Percentiles rank a stretch among this genome's conserved stretches.
These are phyloP conservation scores for Andrena marginata DNA, from an alignment of 2,888 invertebrate species.

Conservation along the genomic window DNA sequence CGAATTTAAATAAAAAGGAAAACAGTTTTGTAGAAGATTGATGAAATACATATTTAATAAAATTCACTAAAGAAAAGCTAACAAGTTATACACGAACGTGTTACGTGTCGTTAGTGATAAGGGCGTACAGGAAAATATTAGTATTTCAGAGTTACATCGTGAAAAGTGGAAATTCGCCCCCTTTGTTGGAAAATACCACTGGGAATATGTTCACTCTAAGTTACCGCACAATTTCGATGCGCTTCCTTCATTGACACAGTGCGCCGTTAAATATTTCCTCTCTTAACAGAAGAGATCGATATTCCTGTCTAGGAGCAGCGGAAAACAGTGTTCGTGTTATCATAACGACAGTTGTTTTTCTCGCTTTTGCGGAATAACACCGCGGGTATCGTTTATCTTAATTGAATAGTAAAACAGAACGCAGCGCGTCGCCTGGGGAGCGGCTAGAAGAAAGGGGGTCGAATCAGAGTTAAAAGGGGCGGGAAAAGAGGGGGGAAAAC, in stretches of 20 bases:
- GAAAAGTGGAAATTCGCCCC: too few relatives aligned
- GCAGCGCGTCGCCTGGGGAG: background rate
- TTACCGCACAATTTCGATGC: background rate
- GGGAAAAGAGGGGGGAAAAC: background rate
- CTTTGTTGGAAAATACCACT: background rate
- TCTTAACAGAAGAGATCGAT: constrained; percentile 19
- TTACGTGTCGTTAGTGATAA: too few relatives aligned
- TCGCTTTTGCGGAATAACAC: background rate
- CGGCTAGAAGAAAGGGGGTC: background rate
- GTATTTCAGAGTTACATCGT: too few relatives aligned
- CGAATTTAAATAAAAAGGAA: too few relatives aligned
- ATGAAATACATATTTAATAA: too few relatives aligned
- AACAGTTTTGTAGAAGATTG: too few relatives aligned
- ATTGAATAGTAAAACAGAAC: background rate
- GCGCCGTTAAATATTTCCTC: constrained; percentile 33
- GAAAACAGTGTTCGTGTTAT: background rate
- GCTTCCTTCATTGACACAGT: background rate
- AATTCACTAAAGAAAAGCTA: too few relatives aligned
- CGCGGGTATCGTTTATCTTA: background rate
- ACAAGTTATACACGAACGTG: too few relatives aligned
- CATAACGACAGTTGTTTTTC: background rate
- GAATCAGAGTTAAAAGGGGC: background rate
- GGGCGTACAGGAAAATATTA: too few relatives aligned
- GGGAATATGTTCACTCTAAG: background rate
- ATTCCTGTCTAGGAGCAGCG: background rate